Base-by-base conservation (phyloP, 2,113 vertebrate genomes). In the Romanogobio albipinnatus region DNA sequence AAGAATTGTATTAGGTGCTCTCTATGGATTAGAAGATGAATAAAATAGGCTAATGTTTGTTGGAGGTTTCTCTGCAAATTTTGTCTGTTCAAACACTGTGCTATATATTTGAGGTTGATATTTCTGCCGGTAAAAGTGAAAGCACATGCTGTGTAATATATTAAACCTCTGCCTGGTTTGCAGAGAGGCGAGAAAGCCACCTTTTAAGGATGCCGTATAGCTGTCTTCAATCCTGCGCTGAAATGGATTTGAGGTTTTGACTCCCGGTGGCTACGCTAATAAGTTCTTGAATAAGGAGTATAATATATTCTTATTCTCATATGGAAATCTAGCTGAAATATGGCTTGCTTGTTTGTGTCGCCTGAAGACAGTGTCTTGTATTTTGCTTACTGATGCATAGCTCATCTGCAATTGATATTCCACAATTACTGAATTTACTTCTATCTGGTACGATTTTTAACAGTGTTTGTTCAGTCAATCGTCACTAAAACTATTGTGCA, bases 41-140 rank as follows among this genome's bases (percentile, higher is more conserved):
- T 53, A 62, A 29, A 64, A 36, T 26, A 36, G 49, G 49, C 29
- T 43, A 79, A 79, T 64, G 43, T 83, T 86, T 75, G 79, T 81
- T 29, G 7, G 82, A 70, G 59, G 70, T 87, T 71, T 66, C 29
- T 64, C 10, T 75, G 24, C 24, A 10, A 83, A 62, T 24, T 56
- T n/a, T 29, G 56, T 22, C 56, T 62, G 64, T 86, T 84, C 66
- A 86, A 83, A 83, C 75, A 77, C 53, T 9, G 66, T 64, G 81
- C 81, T 84, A 74, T 83, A 83, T 79, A 83, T 79, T 45, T 74
- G 75, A 86, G 75, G 58, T 22, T 86, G 81, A 83, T 82, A 86
- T 86, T 86, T 86, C 66, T 84, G 68, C 61, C 43, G 9, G 62
- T 61, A 58, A 62, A 78, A 59, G 26, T 59, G 17, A 81, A 84